Conservation (phyloP, 2,888 invertebrate genomes). For the Dichetophora obliterata region DNA sequence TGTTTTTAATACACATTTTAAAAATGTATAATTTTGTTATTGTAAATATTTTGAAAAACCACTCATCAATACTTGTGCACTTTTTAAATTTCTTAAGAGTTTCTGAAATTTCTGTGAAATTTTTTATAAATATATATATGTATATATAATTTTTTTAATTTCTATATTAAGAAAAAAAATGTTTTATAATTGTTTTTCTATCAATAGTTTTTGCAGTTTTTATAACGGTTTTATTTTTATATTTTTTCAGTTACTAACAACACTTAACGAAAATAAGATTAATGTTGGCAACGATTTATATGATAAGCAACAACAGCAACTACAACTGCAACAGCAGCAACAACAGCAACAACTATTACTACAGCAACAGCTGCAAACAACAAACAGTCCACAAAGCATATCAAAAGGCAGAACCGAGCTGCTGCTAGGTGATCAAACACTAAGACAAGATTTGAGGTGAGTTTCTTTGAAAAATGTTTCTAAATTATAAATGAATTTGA, state of each 20-base stretch:
- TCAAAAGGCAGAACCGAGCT: slow-evolving; percentile 70
- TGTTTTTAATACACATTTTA: no score
- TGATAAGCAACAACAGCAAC: slow-evolving; percentile 45
- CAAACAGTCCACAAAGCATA: slow-evolving; percentile 62
- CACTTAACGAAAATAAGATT: slow-evolving; percentile 63
- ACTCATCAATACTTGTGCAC: no score
- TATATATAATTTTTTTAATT: no score
- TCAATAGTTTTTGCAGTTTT: no score
- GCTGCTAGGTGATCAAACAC: slow-evolving; percentile 68
- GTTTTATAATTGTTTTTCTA: no score
- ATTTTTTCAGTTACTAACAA: slow-evolving; percentile 64
- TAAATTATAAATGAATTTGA: no score
- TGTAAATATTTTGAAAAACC: no score
- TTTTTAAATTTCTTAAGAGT: no score
- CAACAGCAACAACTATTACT: slow-evolving; percentile 49
- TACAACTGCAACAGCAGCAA: slow-evolving; percentile 48
- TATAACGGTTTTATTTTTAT: not conserved
- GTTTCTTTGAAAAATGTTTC: slow-evolving; percentile 36
- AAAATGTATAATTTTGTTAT: no score
- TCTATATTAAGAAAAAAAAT: no score
- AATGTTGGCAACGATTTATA: slow-evolving; percentile 57
- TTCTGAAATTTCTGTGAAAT: no score
- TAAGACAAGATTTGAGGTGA: slow-evolving; percentile 67
- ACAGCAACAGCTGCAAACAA: slow-evolving; percentile 47
- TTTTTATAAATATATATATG: no score